A percentile compares a stretch with the other conserved stretches of the same genome.
Conservation (phyloP, 2,113 vertebrate genomes). For the Pollimyrus isidori region DNA sequence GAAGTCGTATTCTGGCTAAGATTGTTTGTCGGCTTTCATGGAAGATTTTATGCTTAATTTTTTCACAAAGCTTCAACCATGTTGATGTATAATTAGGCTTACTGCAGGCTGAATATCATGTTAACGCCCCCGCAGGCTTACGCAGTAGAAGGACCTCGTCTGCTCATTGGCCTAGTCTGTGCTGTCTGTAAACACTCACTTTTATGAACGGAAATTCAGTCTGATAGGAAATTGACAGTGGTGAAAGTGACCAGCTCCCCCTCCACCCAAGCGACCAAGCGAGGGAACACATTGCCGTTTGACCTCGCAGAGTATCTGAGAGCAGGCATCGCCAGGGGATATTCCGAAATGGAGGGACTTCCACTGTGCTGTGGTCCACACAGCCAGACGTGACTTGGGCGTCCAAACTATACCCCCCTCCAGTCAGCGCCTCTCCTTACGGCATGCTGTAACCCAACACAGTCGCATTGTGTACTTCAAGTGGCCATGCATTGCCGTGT, state of each 20-base stretch:
- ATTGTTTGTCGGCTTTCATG: not conserved
- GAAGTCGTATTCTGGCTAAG: not conserved
- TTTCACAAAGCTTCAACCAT: not conserved
- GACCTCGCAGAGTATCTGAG: slow-evolving; percentile 20
- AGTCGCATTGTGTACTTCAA: slow-evolving; percentile 26
- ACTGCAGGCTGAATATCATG: not conserved
- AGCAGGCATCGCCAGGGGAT: slow-evolving; percentile 2
- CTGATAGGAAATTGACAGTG: not conserved
- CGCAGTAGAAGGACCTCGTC: not conserved
- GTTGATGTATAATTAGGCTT: not conserved
- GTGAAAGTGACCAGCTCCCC: not conserved
- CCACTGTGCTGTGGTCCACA: slow-evolving; percentile 32
- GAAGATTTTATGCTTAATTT: not conserved
- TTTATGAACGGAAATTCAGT: not conserved
- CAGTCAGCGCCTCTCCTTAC: slow-evolving; percentile 18
- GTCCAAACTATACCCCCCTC: slow-evolving; percentile 15
- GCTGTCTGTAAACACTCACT: not conserved
- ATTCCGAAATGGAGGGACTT: slow-evolving; percentile 20
- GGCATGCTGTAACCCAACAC: slow-evolving; percentile 22
- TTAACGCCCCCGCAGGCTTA: not conserved
- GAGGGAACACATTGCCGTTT: slow-evolving; percentile 18
- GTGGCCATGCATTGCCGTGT: slow-evolving; percentile 12
- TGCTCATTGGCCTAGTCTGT: not conserved
- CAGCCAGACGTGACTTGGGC: slow-evolving; percentile 21
- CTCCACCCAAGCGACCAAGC: not conserved